Conservation (phyloP, 1,140 invertebrate species). For the Philotrypesis tridentata region DNA sequence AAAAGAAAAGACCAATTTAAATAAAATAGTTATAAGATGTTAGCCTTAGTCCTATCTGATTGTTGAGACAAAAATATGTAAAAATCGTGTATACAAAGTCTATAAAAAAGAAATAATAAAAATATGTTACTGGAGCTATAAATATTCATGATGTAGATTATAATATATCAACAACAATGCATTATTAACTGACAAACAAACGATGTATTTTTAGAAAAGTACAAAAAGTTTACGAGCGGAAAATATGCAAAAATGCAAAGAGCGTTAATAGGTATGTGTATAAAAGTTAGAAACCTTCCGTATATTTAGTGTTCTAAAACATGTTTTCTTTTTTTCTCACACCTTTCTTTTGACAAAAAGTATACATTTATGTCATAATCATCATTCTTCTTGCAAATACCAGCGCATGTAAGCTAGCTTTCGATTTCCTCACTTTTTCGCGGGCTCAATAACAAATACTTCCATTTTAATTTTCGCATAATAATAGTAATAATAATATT, state of each 20-base stretch:
- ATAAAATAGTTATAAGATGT: background rate
- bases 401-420: constrained; percentile 22
- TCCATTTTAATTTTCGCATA: constrained; percentile 50
- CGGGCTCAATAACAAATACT: constrained; percentile 58
- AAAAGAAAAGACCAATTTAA: constrained; percentile 1
- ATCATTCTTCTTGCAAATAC: constrained; percentile 12
- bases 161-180: background rate
- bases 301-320: constrained; percentile 55
- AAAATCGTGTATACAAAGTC: constrained; percentile 10
- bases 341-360: constrained; percentile 51
- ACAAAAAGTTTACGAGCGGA: constrained; percentile 44
- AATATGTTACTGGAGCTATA: constrained; percentile 5
- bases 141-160: background rate
- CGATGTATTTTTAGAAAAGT: constrained; percentile 50
- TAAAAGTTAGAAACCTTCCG: constrained; percentile 58
- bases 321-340: constrained; percentile 49
- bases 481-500: constrained; percentile 45
- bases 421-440: background rate
- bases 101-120: constrained; percentile 28
- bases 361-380: constrained; percentile 15
- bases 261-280: constrained; percentile 50
- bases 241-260: constrained; percentile 34
- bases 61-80: constrained; percentile 18
- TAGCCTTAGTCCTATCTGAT: constrained; percentile 19
- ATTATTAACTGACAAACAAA: constrained; percentile 40